A percentile compares a stretch with the other conserved stretches of the same genome.
phyloP scores from a whole-genome alignment of 2,797 vertebrate species.

The Neomorphus geoffroyi region DNA sequence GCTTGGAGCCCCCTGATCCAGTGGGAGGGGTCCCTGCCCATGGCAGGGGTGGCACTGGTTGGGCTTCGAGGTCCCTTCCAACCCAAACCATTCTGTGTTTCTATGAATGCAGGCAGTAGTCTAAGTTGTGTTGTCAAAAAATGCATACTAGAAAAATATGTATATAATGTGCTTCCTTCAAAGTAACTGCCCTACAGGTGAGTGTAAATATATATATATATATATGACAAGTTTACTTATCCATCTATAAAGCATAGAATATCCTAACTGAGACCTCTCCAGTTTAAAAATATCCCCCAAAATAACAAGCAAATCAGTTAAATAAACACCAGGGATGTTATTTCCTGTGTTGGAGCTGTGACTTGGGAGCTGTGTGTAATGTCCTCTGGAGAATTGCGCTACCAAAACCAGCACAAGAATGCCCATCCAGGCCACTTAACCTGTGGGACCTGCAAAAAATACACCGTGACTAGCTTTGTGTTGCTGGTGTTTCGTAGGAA shows the following conservation, averaged over 20 bases:
- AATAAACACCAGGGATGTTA: neutral
- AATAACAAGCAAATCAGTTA: neutral
- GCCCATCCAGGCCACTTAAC: neutral
- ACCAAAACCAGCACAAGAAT: neutral
- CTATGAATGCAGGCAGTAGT: neutral
- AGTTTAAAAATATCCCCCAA: neutral
- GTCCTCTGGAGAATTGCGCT: neutral
- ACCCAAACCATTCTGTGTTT: too few relatives aligned
- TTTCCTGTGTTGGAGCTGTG: neutral
- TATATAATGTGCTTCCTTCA: neutral
- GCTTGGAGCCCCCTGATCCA: too few relatives aligned
- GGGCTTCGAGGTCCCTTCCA: too few relatives aligned
- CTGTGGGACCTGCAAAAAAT: neutral
- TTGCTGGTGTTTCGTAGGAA: neutral
- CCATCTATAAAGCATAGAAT: neutral
- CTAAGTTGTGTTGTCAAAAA: neutral
- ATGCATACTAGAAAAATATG: too few relatives aligned
- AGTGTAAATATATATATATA: fast-evolving
- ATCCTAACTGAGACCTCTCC: neutral
- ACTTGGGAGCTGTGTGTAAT: too few relatives aligned
- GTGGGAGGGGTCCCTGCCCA: too few relatives aligned
- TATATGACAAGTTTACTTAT: neutral
- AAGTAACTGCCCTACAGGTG: neutral
- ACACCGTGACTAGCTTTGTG: neutral
- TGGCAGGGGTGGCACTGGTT: too few relatives aligned